Evolutionary conservation across 1,140 invertebrate genomes (phyloP).

Genomic region (Gonioctena quinquepunctata): DNA sequence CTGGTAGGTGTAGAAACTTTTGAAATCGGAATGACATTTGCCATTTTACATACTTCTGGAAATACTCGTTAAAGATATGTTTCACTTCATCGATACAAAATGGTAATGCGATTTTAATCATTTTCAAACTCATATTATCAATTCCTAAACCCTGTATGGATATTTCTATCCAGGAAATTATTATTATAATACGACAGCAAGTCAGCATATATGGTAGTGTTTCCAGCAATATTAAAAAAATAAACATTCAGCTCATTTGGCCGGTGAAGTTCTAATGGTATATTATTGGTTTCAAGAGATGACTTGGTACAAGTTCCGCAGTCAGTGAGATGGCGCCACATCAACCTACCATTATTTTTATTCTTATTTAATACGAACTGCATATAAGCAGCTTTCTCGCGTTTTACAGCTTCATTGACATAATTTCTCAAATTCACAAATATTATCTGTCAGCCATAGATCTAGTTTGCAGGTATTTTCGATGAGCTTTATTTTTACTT

Average conservation of each 20-base stretch:
- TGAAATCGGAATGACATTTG: too few relatives aligned
- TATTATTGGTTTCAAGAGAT: neutral
- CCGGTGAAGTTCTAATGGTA: neutral
- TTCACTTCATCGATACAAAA: too few relatives aligned
- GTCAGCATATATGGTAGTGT: neutral
- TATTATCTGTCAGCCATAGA: neutral
- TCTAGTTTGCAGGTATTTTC: too few relatives aligned
- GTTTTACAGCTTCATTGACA: neutral
- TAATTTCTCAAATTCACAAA: too few relatives aligned
- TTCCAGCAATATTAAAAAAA: neutral
- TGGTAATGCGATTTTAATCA: too few relatives aligned
- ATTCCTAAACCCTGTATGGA: too few relatives aligned
- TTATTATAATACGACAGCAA: neutral
- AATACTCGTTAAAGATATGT: too few relatives aligned
- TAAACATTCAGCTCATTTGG: neutral
- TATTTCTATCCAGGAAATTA: too few relatives aligned
- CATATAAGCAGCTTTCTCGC: neutral
- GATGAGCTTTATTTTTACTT: too few relatives aligned
- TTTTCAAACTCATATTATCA: too few relatives aligned
- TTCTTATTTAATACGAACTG: neutral
- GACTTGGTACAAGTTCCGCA: neutral
- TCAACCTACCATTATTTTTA: neutral
- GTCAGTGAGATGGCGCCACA: neutral
- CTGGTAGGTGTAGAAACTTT: too few relatives aligned
- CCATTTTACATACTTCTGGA: too few relatives aligned